A percentile compares a stretch with the other conserved stretches of the same genome.
phyloP scores from a whole-genome alignment of 2,888 invertebrate genomes.

The Apodemia mormo region DNA sequence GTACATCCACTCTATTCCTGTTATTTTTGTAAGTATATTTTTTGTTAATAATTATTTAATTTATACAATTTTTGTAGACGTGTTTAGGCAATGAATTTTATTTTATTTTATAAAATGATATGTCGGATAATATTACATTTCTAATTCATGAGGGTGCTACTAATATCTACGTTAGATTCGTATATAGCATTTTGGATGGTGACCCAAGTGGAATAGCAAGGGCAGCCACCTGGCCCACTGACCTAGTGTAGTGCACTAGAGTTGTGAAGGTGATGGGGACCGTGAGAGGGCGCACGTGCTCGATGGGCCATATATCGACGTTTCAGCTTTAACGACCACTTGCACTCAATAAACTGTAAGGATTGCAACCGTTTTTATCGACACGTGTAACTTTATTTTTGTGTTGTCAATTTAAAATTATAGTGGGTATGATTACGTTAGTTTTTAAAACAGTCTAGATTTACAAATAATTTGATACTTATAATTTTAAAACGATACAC shows the following conservation, averaged over 20 bases:
- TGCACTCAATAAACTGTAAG: conserved; percentile 40
- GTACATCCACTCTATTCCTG: too few relatives aligned
- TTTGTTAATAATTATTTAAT: too few relatives aligned
- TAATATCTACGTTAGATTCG: conserved; percentile 5
- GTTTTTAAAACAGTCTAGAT: too few relatives aligned
- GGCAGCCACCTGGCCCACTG: conserved; percentile 38
- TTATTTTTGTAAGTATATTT: too few relatives aligned
- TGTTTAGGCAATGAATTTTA: too few relatives aligned
- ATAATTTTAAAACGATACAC: too few relatives aligned
- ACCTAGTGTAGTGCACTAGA: conserved; percentile 53
- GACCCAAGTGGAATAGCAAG: conserved; percentile 27
- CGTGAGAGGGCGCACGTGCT: conserved; percentile 69
- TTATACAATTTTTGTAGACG: too few relatives aligned
- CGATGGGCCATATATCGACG: conserved; percentile 65
- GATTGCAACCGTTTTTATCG: conserved; percentile 23
- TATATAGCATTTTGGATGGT: conserved; percentile 5
- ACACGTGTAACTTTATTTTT: conserved; percentile 1
- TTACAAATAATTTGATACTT: too few relatives aligned
- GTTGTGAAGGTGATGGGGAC: conserved; percentile 34
- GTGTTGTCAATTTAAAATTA: neutral
- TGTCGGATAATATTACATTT: too few relatives aligned
- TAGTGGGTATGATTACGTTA: too few relatives aligned
- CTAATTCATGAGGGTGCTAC: neutral
- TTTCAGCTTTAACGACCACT: conserved; percentile 61
- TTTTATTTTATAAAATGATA: too few relatives aligned